Base-by-base conservation (phyloP, 2,797 vertebrate species). In the Sorex maritimensis region DNA sequence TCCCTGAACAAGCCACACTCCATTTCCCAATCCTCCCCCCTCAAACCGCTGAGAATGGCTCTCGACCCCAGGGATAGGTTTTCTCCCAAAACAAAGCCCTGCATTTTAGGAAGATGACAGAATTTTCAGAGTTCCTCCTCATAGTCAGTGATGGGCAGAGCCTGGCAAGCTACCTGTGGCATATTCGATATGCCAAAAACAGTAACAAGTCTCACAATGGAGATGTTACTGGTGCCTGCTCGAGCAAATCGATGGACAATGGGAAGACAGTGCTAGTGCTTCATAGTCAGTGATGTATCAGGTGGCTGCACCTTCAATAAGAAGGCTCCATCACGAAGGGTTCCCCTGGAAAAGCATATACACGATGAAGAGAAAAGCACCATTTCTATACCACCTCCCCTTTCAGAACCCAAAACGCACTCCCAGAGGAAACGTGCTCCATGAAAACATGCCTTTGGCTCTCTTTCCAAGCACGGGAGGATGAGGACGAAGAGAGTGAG, bases 341-440 rank as follows among this genome's bases (percentile, higher is more conserved):
- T 65, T 63, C 81, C 71, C 46, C 52, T 44, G 24, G 21, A 65
- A 82, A 79, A 65, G 46, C 38, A 81, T 24, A n/a, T 28, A 26
- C 55, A 19, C 15, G 67, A 73, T 28, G 77, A 89, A 79, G 2
- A 72, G 52, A 72, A 67, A 58, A 65, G 65, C 77, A 30, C 52
- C 69, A 63, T 78, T 38, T 55, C 84, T 38, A 28, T 55, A n/a
- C 14, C 38, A 41, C 14, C 75, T 72, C 78, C 67, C 28, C 68
- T 89, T 86, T 69, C 74, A 77, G 81, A 91, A 58, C n/a, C 46
- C 78, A 77, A 79, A 83, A 84, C 38, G 71, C 67, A 69, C n/a
- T 86, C 55, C 38, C 55, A 34, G 24, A n/a, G 21, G 5, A 1
- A 41, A 2, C 14, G 19, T 49, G 63, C 72, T 73, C 93, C 75